Conservation (phyloP, 2,113 vertebrate genomes). For the Trichechus manatus region DNA sequence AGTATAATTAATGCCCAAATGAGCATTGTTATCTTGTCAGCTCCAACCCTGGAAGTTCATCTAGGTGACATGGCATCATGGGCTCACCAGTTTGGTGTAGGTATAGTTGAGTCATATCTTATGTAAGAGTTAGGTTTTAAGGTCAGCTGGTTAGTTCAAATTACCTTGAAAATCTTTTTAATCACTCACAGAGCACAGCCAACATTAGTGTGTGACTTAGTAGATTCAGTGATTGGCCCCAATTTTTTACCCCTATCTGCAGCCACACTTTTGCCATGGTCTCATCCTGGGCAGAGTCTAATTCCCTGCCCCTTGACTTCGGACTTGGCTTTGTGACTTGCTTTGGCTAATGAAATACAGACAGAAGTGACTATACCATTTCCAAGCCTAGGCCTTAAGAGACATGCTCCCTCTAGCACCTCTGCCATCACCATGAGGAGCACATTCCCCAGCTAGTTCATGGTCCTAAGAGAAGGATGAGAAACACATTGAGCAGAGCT, state of each 20-base stretch:
- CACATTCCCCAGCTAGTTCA: neutral
- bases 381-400: neutral
- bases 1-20: neutral
- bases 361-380: neutral
- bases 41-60: neutral
- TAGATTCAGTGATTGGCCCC: neutral
- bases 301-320: neutral
- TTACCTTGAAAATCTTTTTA: neutral
- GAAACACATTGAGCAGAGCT: neutral
- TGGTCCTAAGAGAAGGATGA: neutral
- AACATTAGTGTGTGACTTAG: neutral
- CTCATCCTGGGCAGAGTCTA: accelerated
- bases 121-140: neutral
- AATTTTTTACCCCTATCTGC: neutral
- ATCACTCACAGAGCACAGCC: neutral
- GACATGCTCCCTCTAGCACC: too few relatives aligned
- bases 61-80: neutral
- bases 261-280: neutral
- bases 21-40: neutral
- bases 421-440: neutral
- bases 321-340: neutral
- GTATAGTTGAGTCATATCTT: neutral
- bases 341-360: neutral
- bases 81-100: neutral
- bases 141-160: neutral